Conservation (phyloP, 2,797 vertebrate genomes). For the Spatula versicolor region DNA sequence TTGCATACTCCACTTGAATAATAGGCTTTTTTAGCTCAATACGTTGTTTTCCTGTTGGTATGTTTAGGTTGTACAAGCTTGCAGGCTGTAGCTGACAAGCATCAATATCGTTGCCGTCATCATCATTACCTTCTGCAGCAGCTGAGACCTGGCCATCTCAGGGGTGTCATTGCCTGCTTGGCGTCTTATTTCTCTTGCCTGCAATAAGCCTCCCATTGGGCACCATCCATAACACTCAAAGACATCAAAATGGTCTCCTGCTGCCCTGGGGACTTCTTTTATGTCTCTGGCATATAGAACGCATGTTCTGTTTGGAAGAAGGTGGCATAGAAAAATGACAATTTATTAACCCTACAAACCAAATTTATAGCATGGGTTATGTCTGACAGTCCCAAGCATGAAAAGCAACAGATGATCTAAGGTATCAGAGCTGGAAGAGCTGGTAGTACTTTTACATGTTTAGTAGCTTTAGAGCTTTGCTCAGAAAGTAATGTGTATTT, state of each 20-base stretch:
- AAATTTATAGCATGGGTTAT: not conserved
- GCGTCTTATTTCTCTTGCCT: not conserved
- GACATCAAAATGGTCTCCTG: not conserved
- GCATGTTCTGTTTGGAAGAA: not conserved
- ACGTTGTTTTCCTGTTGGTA: not conserved
- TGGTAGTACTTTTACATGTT: not conserved
- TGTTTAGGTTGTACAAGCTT: not conserved
- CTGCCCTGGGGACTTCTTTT: not conserved
- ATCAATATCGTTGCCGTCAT: not conserved
- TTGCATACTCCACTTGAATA: not conserved
- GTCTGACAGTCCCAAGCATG: not conserved
- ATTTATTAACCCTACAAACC: not conserved
- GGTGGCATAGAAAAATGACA: not conserved
- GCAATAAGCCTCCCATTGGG: not conserved
- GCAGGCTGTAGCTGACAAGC: not conserved
- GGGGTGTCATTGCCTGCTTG: not conserved
- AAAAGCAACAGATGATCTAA: not conserved
- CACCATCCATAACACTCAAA: not conserved
- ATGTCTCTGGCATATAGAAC: not conserved
- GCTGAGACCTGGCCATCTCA: not conserved
- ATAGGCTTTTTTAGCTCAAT: not conserved
- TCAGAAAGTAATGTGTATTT: accelerated
- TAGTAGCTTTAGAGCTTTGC: not conserved
- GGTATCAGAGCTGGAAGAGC: accelerated
- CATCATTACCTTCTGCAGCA: not conserved